A percentile compares a stretch with the other conserved stretches of the same genome.
phyloP scores from a whole-genome alignment of 2,797 vertebrate species.

The Sebastes kiyomatsui region DNA sequence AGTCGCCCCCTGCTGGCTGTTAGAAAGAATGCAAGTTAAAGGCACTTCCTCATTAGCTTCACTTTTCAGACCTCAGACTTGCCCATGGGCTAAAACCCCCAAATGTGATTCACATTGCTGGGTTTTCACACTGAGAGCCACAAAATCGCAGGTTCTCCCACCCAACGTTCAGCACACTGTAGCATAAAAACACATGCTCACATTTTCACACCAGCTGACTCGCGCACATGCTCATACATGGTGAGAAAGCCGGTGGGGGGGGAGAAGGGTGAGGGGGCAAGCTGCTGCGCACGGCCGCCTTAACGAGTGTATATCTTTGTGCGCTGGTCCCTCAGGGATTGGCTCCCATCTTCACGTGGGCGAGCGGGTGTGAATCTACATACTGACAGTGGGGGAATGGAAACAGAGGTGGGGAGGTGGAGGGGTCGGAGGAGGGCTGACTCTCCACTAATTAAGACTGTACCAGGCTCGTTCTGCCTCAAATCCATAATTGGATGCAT shows the following conservation, averaged over 20 bases:
- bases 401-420: neutral
- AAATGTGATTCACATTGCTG: neutral
- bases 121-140: neutral
- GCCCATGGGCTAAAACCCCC: neutral
- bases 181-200: neutral
- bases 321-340: conserved; percentile 7
- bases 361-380: conserved; percentile 47
- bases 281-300: conserved; percentile 6
- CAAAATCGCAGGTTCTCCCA: neutral
- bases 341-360: conserved; percentile 34
- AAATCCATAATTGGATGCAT: conserved; percentile 54
- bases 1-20: no score
- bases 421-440: conserved; percentile 13
- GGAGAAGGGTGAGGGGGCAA: neutral
- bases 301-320: conserved; percentile 34
- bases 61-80: no score
- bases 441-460: conserved; percentile 63
- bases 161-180: neutral
- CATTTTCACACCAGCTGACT: neutral
- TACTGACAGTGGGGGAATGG: conserved; percentile 1
- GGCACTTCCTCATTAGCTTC: no score
- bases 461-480: conserved; percentile 13
- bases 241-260: neutral
- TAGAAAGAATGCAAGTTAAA: no score
- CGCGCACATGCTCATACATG: neutral